These are phyloP conservation scores for Ceratotherium simum DNA, from an alignment of 2,113 vertebrate genomes.

Conservation along the genomic window DNA sequence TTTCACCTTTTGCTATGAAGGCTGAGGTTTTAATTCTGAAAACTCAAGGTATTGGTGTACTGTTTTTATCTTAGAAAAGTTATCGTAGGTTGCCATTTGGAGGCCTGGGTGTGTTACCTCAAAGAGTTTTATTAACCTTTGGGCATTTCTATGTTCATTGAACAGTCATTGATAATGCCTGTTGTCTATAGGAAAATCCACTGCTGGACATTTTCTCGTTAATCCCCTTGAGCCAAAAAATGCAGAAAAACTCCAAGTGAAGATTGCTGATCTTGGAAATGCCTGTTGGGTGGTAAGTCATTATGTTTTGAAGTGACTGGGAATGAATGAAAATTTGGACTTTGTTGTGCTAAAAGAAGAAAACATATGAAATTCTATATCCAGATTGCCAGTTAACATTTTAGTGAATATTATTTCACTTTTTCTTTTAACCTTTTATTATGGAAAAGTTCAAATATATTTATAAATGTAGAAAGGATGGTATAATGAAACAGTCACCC, in stretches of 20 bases:
- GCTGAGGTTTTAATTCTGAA: background rate
- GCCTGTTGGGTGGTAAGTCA: slow-evolving; percentile 99
- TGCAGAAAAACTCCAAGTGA: slow-evolving; percentile 96
- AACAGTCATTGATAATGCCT: slow-evolving; percentile 49
- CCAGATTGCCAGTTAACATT: background rate
- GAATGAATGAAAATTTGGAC: background rate
- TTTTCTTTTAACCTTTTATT: background rate
- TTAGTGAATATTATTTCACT: background rate
- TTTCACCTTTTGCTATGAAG: background rate
- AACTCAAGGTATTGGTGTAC: background rate
- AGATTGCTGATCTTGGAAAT: slow-evolving; percentile 99
- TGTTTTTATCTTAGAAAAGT: background rate
- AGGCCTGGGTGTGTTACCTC: background rate
- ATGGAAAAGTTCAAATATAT: background rate
- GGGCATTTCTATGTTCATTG: slow-evolving; percentile 13
- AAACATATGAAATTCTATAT: background rate
- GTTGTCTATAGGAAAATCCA: slow-evolving; percentile 89
- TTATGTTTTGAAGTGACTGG: background rate
- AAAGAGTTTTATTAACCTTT: slow-evolving; percentile 1
- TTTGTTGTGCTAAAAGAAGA: background rate
- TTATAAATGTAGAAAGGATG: background rate
- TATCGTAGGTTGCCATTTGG: background rate
- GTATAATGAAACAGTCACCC: background rate
- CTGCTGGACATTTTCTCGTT: slow-evolving; percentile 92
- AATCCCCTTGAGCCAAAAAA: slow-evolving; percentile 97